Percentiles rank a stretch among this genome's conserved stretches.
phyloP scores from a whole-genome alignment of 2,888 invertebrate genomes.

The Dicranocentrus wangi region DNA sequence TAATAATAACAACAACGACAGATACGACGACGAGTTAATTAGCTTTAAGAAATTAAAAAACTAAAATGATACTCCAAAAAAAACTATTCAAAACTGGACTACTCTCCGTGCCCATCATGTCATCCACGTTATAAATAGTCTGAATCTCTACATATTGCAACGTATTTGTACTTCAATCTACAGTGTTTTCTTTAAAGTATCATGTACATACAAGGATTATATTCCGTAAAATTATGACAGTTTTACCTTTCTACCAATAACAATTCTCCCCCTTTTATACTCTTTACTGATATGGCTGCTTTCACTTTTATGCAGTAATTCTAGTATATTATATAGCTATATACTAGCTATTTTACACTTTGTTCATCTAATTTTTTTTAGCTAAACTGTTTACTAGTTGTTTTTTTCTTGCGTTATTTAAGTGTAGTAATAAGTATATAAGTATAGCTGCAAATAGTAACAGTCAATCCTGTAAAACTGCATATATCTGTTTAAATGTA shows the following conservation, averaged over 20 bases:
- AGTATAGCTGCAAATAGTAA: constrained; percentile 17
- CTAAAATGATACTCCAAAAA: constrained; percentile 6
- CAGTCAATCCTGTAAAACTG: constrained; percentile 4
- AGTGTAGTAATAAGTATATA: background rate
- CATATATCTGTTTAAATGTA: background rate
- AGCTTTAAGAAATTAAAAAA: constrained; percentile 17
- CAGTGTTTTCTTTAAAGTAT: constrained; percentile 26
- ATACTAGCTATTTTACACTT: background rate
- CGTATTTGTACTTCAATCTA: constrained; percentile 64
- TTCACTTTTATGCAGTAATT: background rate
- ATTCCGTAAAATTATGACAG: no score
- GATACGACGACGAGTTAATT: background rate
- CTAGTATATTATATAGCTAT: background rate
- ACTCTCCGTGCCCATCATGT: background rate
- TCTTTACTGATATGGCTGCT: constrained; percentile 30
- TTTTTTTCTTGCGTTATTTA: no score
- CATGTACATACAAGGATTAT: background rate
- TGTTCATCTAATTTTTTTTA: no score
- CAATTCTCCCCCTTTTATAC: no score
- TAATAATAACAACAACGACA: background rate
- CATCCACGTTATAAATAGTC: constrained; percentile 23
- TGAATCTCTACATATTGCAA: constrained; percentile 56
- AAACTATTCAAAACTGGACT: constrained; percentile 12
- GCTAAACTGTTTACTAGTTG: no score
- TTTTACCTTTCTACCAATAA: no score